Conservation (phyloP, 2,888 invertebrate genomes). For the Baronia brevicornis region DNA sequence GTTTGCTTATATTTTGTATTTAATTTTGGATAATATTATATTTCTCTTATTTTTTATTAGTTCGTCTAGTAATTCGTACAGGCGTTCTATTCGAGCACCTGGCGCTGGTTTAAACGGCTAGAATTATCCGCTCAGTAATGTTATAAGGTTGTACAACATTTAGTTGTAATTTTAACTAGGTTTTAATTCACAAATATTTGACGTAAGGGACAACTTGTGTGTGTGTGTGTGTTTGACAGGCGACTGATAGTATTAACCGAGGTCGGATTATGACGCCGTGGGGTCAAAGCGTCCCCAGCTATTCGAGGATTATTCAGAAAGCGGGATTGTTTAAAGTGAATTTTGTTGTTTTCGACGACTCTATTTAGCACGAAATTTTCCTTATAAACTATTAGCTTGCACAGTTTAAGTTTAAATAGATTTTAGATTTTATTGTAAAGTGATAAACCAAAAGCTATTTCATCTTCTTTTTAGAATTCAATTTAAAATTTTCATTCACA, state of each 20-base stretch:
- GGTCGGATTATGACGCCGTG: conserved; percentile 26
- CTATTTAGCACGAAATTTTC: conserved; percentile 15
- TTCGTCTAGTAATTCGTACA: no score
- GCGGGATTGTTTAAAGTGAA: conserved; percentile 22
- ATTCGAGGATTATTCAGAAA: conserved; percentile 20
- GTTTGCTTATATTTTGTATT: no score
- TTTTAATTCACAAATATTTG: conserved; percentile 5
- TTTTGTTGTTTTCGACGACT: conserved; percentile 12
- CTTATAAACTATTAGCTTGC: conserved; percentile 1
- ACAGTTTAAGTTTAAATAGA: no score
- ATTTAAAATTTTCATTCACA: no score
- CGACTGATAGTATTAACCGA: conserved; percentile 30
- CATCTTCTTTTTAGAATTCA: conserved; percentile 11
- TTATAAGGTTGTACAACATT: no score
- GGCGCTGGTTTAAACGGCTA: no score
- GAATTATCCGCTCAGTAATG: no score
- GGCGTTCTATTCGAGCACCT: no score
- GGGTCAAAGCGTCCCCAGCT: conserved; percentile 17
- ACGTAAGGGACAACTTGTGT: conserved; percentile 2
- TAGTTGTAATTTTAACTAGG: no score
- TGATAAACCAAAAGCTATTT: conserved; percentile 13
- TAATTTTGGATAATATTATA: no score
- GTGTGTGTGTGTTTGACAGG: conserved; percentile 31
- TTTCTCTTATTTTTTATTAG: no score
- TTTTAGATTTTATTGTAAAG: no score